Conservation (phyloP, 2,888 invertebrate genomes). For the Synergus laeviventris region DNA sequence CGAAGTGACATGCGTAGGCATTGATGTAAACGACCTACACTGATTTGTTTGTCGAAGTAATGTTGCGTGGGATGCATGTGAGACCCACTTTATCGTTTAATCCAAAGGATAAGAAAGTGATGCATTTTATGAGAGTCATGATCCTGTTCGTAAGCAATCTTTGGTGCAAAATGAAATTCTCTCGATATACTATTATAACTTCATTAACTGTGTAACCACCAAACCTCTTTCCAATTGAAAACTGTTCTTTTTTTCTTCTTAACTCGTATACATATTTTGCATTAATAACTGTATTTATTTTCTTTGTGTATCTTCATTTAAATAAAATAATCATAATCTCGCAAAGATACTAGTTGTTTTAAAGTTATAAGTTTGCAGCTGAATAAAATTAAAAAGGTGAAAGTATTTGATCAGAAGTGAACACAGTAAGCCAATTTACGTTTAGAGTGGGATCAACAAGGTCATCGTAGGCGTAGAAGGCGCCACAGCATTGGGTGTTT, state of each 20-base stretch:
- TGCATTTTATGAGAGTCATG: constrained; percentile 2
- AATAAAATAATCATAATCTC: background rate
- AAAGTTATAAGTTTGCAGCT: background rate
- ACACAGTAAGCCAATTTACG: background rate
- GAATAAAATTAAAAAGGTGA: background rate
- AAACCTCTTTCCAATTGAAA: background rate
- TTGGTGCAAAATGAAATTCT: background rate
- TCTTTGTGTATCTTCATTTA: background rate
- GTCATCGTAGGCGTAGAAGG: background rate
- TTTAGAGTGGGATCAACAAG: constrained; percentile 4
- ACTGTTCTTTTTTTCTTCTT: background rate
- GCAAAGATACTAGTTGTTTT: background rate
- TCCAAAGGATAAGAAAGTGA: constrained; percentile 6
- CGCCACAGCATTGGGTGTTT: background rate
- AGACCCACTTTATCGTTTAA: constrained; percentile 7
- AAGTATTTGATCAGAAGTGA: background rate
- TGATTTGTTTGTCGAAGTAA: background rate
- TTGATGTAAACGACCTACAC: background rate
- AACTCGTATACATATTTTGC: background rate
- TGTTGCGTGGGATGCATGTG: background rate
- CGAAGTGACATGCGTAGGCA: background rate
- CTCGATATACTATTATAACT: constrained; percentile 4
- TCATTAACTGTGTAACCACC: background rate
- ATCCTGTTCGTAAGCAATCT: background rate
- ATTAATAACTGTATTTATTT: background rate